Percentiles rank a stretch among this genome's conserved stretches.
phyloP scores from a whole-genome alignment of 2,888 invertebrate species.

The Xylocampa areola region DNA sequence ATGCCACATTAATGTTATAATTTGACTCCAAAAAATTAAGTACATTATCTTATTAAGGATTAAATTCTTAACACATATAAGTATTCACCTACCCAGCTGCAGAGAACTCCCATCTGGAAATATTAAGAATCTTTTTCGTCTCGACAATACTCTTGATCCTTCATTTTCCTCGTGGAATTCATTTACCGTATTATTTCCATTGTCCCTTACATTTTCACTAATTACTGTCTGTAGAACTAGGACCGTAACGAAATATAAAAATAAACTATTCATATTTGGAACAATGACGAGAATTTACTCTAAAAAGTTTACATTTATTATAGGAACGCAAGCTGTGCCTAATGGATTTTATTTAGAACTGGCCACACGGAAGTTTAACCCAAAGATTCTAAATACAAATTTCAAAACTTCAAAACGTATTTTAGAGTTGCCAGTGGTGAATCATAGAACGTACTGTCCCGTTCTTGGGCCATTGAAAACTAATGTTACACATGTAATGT shows the following conservation, averaged over 20 bases:
- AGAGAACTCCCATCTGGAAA: conserved; percentile 91
- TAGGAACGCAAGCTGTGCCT: conserved; percentile 37
- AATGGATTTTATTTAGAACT: conserved; percentile 44
- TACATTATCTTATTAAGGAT: conserved; percentile 34
- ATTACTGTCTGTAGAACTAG: conserved; percentile 62
- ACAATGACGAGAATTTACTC: conserved; percentile 24
- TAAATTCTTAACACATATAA: conserved; percentile 56
- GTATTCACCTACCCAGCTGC: conserved; percentile 87
- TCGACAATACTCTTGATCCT: conserved; percentile 78
- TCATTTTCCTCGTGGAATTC: conserved; percentile 66
- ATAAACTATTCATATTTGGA: conserved; percentile 48
- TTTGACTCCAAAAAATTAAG: no score
- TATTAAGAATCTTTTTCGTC: conserved; percentile 89
- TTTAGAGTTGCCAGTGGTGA: conserved; percentile 67
- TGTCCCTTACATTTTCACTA: conserved; percentile 64
- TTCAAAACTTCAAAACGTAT: conserved; percentile 39
- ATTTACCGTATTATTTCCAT: conserved; percentile 64
- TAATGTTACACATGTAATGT: conserved; percentile 77
- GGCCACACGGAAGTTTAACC: conserved; percentile 38
- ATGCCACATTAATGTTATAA: no score
- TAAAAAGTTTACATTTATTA: conserved; percentile 37
- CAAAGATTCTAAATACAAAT: conserved; percentile 54
- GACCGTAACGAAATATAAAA: conserved; percentile 54
- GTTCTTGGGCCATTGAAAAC: conserved; percentile 61
- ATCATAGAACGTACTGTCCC: conserved; percentile 75